A percentile compares a stretch with the other conserved stretches of the same genome.
Conservation (phyloP, 2,888 invertebrate genomes). For the Amblyjoppa fuscipennis region DNA sequence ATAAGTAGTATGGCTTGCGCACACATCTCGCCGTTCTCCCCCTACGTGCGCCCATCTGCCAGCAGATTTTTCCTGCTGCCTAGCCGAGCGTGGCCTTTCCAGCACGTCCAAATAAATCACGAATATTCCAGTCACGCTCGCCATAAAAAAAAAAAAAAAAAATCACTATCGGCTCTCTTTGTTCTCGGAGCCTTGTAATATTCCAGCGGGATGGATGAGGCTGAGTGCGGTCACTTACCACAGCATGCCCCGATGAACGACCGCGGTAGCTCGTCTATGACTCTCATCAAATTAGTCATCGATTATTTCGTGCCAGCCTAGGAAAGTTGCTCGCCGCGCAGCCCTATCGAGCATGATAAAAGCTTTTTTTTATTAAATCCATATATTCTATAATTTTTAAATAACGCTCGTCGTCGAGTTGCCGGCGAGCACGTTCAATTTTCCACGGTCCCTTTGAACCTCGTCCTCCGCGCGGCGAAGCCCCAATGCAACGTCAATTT, state of each 20-base stretch:
- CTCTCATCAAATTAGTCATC: slow-evolving; percentile 39
- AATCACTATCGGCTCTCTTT: background rate
- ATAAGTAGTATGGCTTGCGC: slow-evolving; percentile 21
- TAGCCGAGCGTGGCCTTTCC: background rate
- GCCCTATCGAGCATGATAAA: slow-evolving; percentile 23
- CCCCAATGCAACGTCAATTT: slow-evolving; percentile 43
- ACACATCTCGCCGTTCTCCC: background rate
- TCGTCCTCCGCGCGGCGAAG: slow-evolving; percentile 11
- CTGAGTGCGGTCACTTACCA: slow-evolving; percentile 25
- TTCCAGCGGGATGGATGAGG: background rate
- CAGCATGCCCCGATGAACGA: background rate
- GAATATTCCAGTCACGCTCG: slow-evolving; percentile 36
- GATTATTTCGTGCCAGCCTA: slow-evolving; percentile 15
- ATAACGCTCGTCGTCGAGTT: slow-evolving; percentile 6
- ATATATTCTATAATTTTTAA: slow-evolving; percentile 32
- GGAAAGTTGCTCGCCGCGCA: background rate
- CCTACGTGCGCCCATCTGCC: background rate
- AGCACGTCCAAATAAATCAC: slow-evolving; percentile 16
- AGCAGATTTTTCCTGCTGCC: slow-evolving; percentile 7
- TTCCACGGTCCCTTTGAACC: slow-evolving; percentile 57
- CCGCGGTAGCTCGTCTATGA: background rate
- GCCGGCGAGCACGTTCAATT: slow-evolving; percentile 44
- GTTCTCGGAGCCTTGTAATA: slow-evolving; percentile 5
- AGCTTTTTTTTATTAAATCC: slow-evolving; percentile 57
- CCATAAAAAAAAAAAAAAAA: slow-evolving; percentile 4